Evolutionary conservation across 2,797 vertebrate genomes (phyloP), one percentile per base, ranked within the genome.

Genomic region (Cygnus olor): DNA sequence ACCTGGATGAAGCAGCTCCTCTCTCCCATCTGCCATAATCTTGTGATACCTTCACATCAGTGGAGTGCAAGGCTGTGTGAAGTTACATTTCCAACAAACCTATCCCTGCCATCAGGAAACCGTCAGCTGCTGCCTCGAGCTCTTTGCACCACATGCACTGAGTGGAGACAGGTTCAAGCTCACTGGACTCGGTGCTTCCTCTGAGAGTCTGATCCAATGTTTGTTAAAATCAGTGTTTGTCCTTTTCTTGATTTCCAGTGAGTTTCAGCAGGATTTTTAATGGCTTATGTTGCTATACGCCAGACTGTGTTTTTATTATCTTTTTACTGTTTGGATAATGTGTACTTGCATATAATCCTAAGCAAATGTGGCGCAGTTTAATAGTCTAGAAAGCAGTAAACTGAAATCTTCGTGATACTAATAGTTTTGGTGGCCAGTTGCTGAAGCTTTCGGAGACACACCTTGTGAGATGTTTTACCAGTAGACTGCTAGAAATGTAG

Each of bases 41-140:
- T 42, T 0, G 0, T 47, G 53, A 47, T 7, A 42, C 9, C 2
- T 92, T 80, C 64, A 36, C 34, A 4, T 4, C 5, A 16, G 14
- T 14, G 28, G 17, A 18, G 5, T 61, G 24, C 36, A 58, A 69
- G 70, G 25, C 2, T 1, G 6, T 83, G 54, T 42, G 44, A 47
- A 60, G 21, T 47, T 77, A 16, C 21, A 4, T 3, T 40, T 77
- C 14, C 14, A 3, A 9, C 57, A 91, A 80, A 80, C n/a, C 4
- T 61, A 2, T 20, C 27, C 14, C 22, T 71, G 69, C 10, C 44
- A 13, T 2, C 4, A 85, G 21, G 42, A 83, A 56, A 60, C 56
- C 65, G 82, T 53, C 57, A 74, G 25, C 40, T 66, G 8, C 36
- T 81, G 40, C 56, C 19, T 64, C 60, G 69, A 68, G 44, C 47